Evolutionary conservation across 1,140 invertebrate species (phyloP).

Genomic region (Zaprionus ornatus): DNA sequence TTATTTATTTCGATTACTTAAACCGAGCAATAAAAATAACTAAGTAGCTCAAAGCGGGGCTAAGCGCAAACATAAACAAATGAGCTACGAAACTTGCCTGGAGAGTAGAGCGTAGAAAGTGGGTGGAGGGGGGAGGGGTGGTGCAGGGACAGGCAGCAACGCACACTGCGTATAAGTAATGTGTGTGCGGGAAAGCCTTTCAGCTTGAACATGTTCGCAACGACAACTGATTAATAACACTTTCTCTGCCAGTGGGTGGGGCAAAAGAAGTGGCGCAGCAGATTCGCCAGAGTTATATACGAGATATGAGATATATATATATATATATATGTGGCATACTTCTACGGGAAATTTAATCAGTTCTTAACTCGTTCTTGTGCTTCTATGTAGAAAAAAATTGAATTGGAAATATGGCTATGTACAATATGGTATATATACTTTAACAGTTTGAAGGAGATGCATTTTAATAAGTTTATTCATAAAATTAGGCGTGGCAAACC

Average conservation of each 20-base stretch:
- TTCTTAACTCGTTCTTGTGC: too few relatives aligned
- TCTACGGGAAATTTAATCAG: too few relatives aligned
- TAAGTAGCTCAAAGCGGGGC: constrained; percentile 35
- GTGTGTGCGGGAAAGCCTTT: constrained; percentile 7
- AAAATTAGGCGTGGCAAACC: too few relatives aligned
- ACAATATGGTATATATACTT: too few relatives aligned
- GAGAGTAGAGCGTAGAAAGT: neutral
- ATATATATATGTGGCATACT: too few relatives aligned
- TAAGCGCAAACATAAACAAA: constrained; percentile 43
- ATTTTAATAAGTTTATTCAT: too few relatives aligned
- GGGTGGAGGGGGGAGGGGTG: neutral
- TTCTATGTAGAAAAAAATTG: too few relatives aligned
- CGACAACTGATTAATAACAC: constrained; percentile 1
- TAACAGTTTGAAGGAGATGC: too few relatives aligned
- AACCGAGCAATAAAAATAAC: constrained; percentile 59
- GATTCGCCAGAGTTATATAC: too few relatives aligned
- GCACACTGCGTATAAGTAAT: constrained; percentile 13
- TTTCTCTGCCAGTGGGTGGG: neutral
- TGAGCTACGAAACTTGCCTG: constrained; percentile 1
- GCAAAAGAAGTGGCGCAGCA: neutral
- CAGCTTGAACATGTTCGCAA: neutral
- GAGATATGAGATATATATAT: too few relatives aligned
- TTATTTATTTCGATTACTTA: constrained; percentile 73
- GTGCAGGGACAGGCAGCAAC: neutral
- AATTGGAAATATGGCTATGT: too few relatives aligned